Base-by-base conservation (phyloP, 2,797 vertebrate genomes). In the Danio tinwini region DNA sequence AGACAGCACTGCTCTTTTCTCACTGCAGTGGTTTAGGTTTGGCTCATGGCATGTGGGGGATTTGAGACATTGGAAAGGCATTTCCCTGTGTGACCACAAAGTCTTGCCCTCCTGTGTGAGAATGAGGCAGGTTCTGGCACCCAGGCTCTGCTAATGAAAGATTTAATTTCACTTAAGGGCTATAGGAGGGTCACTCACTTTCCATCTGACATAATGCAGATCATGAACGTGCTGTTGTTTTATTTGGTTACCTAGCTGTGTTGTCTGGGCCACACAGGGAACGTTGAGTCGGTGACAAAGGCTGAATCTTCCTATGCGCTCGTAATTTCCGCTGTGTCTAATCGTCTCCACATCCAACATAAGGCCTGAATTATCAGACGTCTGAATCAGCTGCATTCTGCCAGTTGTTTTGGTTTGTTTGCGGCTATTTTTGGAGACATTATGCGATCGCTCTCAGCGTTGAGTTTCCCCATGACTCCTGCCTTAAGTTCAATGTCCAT, bases 231-330 rank as follows among this genome's bases (percentile, higher is more conserved):
- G 19, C 69, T 42, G 56, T 71, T 72, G 61, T 76, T 84, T 72
- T 83, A 73, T 87, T 82, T 76, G 74, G 83, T 86, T 81, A 81
- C 83, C 76, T 73, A 77, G 74, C 71, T 67, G 74, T 75, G 68
- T 80, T 59, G 77, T 69, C 69, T 47, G 17, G 63, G 52, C 70
- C 67, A 75, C 79, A 69, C 67, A 53, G 69, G 65, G 77, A 58
- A 39, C 0, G 29, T 29, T 29, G 3, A 29, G 29, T 29, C 3
- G 42, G 78, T 85, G 81, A 82, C 73, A 70, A 80, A 85, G 65
- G 40, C 39, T 58, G 61, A 83, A 74, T 82, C 70, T 78, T 78
- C 80, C 75, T 83, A 49, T 29, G 59, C 59, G 67, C 58, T 64
- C 78, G 77, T 83, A 77, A 84, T 88, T 83, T 82, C 76, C 82